A percentile compares a stretch with the other conserved stretches of the same genome.
These are phyloP conservation scores for Molorchus minor DNA, from an alignment of 2,888 invertebrate genomes.

Conservation along the genomic window DNA sequence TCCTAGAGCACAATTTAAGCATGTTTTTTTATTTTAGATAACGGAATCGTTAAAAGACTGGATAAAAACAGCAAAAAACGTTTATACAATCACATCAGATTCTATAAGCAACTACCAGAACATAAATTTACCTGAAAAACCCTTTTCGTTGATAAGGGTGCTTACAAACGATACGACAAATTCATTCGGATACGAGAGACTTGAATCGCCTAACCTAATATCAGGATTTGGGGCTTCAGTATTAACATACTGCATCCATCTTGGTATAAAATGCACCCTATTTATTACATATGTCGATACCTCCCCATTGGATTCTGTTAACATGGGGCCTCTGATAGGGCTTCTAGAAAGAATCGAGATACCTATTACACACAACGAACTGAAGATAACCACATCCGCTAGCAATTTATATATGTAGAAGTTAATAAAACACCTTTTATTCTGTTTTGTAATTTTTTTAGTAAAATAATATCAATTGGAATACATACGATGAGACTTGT, in stretches of 20 bases:
- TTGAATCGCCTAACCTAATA: conserved; percentile 58
- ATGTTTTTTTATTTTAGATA: conserved; percentile 47
- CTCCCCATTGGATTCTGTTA: conserved; percentile 56
- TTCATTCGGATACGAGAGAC: conserved; percentile 42
- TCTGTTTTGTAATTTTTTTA: no score
- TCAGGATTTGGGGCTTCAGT: conserved; percentile 57
- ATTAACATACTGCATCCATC: conserved; percentile 54
- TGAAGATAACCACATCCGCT: conserved; percentile 27
- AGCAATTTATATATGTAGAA: conserved; percentile 52
- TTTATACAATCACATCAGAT: conserved; percentile 53
- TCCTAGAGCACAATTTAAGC: no score
- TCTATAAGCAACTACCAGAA: conserved; percentile 52
- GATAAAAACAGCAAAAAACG: conserved; percentile 49
- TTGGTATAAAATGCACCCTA: conserved; percentile 47
- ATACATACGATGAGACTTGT: no score
- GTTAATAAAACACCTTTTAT: no score
- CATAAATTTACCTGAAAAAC: conserved; percentile 38
- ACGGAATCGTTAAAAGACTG: conserved; percentile 51
- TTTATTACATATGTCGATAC: conserved; percentile 56
- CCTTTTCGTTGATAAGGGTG: conserved; percentile 48
- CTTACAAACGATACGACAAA: conserved; percentile 42
- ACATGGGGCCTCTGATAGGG: conserved; percentile 52
- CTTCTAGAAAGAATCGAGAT: conserved; percentile 43
- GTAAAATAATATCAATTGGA: no score
- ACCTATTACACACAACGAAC: conserved; percentile 33